Conservation (phyloP, 2,113 vertebrate genomes). For the Peucedramus taeniatus region DNA sequence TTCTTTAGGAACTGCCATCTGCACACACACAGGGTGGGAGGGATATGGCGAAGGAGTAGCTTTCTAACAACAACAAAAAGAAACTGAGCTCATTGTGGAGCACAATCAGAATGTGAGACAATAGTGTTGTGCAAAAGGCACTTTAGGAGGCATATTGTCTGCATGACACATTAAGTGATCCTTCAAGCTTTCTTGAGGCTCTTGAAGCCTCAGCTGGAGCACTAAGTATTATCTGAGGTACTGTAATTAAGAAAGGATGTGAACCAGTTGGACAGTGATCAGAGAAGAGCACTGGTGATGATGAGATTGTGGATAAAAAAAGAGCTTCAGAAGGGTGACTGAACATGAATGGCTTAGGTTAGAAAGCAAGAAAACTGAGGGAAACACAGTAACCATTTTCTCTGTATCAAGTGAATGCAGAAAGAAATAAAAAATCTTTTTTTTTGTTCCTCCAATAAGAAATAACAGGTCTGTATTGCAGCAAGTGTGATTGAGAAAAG, state of each 20-base stretch:
- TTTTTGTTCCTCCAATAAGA: not conserved
- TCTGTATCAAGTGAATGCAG: accelerated
- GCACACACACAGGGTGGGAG: not conserved
- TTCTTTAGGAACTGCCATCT: not conserved
- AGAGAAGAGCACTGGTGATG: not conserved
- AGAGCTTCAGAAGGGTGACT: not conserved
- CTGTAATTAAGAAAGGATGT: not conserved
- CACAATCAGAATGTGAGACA: not conserved
- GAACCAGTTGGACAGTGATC: not conserved
- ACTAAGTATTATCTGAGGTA: not conserved
- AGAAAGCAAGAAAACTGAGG: not conserved
- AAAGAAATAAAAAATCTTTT: not conserved
- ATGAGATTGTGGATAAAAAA: not conserved
- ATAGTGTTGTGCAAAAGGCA: not conserved
- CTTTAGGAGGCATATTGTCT: not conserved
- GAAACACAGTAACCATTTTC: not conserved
- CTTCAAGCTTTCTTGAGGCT: not conserved
- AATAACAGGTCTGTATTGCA: not conserved
- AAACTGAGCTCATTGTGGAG: not conserved
- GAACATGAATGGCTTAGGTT: not conserved
- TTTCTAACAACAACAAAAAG: not conserved
- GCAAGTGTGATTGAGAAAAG: not conserved
- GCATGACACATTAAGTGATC: not conserved
- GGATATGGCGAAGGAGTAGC: not conserved
- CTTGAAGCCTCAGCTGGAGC: not conserved